These are phyloP conservation scores for Porites cylindrica DNA, from an alignment of 92 coral and sea anemone genomes.

Conservation along the genomic window DNA sequence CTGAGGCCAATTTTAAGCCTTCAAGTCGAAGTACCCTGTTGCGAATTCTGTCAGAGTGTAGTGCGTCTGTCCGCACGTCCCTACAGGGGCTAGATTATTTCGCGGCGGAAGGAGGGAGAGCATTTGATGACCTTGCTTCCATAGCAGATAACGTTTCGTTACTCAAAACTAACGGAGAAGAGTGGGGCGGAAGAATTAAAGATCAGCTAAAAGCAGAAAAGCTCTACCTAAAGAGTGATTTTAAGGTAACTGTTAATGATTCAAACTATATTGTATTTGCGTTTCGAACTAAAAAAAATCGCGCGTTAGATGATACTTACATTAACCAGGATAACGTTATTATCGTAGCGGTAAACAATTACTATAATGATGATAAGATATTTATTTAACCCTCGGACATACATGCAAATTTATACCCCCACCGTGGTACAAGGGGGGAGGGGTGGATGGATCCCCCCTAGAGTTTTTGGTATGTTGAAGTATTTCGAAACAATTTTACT, in stretches of 20 bases:
- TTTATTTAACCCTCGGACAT: too few relatives aligned
- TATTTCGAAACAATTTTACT: too few relatives aligned
- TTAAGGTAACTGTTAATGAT: not conserved
- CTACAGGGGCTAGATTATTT: constrained; percentile 47
- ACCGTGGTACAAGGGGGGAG: too few relatives aligned
- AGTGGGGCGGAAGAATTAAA: constrained; percentile 14
- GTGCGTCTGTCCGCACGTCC: constrained; percentile 54
- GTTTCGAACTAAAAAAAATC: too few relatives aligned
- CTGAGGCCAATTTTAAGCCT: constrained; percentile 39
- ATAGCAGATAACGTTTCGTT: constrained; percentile 20
- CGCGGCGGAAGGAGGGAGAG: constrained; percentile 21
- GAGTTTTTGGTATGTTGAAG: too few relatives aligned
- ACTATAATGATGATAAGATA: too few relatives aligned
- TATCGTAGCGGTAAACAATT: too few relatives aligned
- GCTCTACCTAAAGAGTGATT: constrained; percentile 40
- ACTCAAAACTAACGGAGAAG: constrained; percentile 23
- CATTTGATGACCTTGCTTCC: constrained; percentile 58
- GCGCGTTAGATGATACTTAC: too few relatives aligned
- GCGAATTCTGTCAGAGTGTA: constrained; percentile 40
- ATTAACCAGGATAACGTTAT: too few relatives aligned
- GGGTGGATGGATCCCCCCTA: too few relatives aligned
- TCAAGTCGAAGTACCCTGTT: constrained; percentile 41
- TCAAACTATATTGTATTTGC: too few relatives aligned
- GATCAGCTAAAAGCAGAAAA: constrained; percentile 36
- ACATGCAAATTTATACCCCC: too few relatives aligned